Evolutionary conservation across 2,113 vertebrate genomes (phyloP).

Genomic region (Furnarius figulus): DNA sequence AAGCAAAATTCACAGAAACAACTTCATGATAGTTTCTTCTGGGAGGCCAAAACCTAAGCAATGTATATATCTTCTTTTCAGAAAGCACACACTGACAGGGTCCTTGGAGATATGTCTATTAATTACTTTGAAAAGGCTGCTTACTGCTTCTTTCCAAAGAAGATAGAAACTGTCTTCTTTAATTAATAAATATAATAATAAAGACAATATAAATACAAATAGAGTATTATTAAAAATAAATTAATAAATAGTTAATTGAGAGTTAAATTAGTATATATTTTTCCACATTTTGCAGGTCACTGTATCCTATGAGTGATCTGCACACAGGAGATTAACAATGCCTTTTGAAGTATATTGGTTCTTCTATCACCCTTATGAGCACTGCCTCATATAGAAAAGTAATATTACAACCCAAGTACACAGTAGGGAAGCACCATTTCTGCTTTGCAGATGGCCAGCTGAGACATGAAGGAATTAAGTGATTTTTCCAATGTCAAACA

Average conservation of each 20-base stretch:
- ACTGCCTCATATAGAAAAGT: background rate
- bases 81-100: background rate
- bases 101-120: background rate
- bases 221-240: background rate
- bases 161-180: background rate
- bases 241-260: background rate
- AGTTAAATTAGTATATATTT: background rate
- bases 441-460: background rate
- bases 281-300: background rate
- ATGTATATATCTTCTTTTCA: background rate
- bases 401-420: background rate
- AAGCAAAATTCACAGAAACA: background rate
- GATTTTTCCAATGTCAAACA: background rate
- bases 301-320: background rate
- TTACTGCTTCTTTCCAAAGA: background rate
- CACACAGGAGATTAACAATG: background rate
- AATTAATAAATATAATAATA: background rate
- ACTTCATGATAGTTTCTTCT: background rate
- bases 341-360: slow-evolving; percentile 40
- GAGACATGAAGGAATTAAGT: background rate
- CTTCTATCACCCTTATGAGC: slow-evolving; percentile 12
- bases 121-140: background rate
- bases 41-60: background rate
- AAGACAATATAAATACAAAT: background rate
- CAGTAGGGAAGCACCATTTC: slow-evolving; percentile 12